phyloP scores from a whole-genome alignment of 2,797 vertebrate species.

The Potorous gilbertii region DNA sequence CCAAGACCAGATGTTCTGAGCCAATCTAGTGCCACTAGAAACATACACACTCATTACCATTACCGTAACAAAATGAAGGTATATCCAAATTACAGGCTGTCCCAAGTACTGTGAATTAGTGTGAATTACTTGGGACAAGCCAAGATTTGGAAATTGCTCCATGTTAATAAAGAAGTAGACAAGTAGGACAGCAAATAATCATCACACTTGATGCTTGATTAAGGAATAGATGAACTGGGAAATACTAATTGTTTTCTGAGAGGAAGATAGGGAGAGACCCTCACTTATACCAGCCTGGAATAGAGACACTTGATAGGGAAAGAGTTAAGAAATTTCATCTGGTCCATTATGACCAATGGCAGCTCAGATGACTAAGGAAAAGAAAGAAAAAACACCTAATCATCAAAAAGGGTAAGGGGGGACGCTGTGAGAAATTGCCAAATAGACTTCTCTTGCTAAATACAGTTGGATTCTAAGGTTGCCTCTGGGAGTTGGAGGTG shows the following conservation, averaged over 20 bases:
- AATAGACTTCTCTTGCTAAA: conserved; percentile 7
- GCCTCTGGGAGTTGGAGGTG: conserved; percentile 14
- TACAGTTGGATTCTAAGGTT: conserved; percentile 32
- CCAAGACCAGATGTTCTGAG: neutral
- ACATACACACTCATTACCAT: neutral
- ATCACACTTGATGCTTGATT: neutral
- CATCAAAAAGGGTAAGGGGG: neutral
- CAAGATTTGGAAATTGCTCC: too few relatives aligned
- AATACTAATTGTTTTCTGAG: neutral
- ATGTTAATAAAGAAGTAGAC: neutral
- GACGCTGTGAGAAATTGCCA: neutral
- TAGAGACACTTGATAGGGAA: neutral
- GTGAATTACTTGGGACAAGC: too few relatives aligned
- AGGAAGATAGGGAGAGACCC: neutral
- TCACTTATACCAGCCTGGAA: conserved; percentile 19
- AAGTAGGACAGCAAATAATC: neutral
- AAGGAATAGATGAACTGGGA: neutral
- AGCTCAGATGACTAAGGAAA: conserved; percentile 42
- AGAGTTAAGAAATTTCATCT: conserved; percentile 36
- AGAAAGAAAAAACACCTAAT: conserved; percentile 37
- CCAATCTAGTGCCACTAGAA: neutral
- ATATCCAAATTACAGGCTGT: neutral
- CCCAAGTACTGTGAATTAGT: neutral
- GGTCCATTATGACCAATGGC: neutral
- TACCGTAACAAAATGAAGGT: neutral